Percentiles rank a stretch among this genome's conserved stretches.
phyloP scores from a whole-genome alignment of 1,140 invertebrate species.

The Vollenhovia emeryi region DNA sequence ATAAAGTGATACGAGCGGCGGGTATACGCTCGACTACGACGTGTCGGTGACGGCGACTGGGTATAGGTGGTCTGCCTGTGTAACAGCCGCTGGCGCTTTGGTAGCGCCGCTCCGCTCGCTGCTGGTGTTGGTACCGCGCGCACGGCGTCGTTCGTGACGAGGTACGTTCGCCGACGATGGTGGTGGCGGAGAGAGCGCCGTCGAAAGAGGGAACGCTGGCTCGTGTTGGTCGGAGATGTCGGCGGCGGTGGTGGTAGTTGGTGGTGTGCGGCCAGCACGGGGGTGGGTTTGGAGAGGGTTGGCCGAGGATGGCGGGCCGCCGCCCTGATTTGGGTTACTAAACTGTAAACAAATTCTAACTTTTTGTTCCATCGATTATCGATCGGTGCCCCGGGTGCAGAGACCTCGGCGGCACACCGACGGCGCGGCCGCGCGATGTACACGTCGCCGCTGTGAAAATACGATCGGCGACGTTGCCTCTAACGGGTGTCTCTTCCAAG shows the following conservation, averaged over 20 bases:
- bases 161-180: conserved; percentile 36
- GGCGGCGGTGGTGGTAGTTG: conserved; percentile 4
- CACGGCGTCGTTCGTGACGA: conserved; percentile 47
- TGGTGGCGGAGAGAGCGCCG: conserved; percentile 44
- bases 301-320: conserved; percentile 58
- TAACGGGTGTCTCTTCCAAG: conserved; percentile 56
- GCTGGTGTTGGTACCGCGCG: conserved; percentile 29
- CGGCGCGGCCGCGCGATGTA: conserved; percentile 55
- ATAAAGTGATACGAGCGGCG: conserved; percentile 70
- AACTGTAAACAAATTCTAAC: conserved; percentile 84
- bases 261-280: conserved; percentile 25
- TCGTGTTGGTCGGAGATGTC: conserved; percentile 63
- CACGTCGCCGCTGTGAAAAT: conserved; percentile 69
- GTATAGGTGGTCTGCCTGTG: conserved; percentile 56
- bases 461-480: conserved; percentile 50
- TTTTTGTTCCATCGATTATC: conserved; percentile 83
- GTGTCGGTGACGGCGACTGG: conserved; percentile 50
- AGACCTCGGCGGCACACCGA: conserved; percentile 71
- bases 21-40: conserved; percentile 14
- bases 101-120: conserved; percentile 46
- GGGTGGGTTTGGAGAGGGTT: conserved; percentile 15
- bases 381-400: conserved; percentile 77
- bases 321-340: conserved; percentile 83
- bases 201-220: conserved; percentile 53
- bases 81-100: conserved; percentile 55